Evolutionary conservation across 2,888 invertebrate species (phyloP), one percentile per base, ranked within the genome.

Genomic region (Drosophila aldrichi): DNA sequence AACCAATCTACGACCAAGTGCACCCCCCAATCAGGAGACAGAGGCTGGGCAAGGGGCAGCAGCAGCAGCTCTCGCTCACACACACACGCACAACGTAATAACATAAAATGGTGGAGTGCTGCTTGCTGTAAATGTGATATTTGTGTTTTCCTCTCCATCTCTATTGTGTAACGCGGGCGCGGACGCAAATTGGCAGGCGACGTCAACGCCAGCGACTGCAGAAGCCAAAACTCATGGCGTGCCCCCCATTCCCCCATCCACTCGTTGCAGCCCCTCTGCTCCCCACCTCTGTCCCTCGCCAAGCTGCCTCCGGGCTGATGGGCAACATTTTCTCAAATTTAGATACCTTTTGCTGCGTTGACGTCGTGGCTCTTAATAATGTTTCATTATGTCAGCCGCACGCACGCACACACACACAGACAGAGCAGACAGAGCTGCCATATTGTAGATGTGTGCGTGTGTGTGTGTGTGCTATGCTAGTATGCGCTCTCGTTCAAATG

Each of bases 361-460:
- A 91, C 88, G 91, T 91, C 87, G 90, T 91, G 89, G 87, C 91
- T 91, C 91, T 91, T 91, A 91, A 91, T 91, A 91, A 91, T 90
- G 86, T 91, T 91, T 91, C 90, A 91, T 91, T 91, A 91, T 89
- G 87, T 89, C 85, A 87, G 82, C 77, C 64, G 38, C 73, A 74
- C 55, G 64, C 60, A 62, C 67, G 62, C 41, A 61, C 60, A 56
- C 51, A 66, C 32, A 61, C 44, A 60, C 51, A 66, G n/a, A n/a
- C 32, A 61, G 38, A 60, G n/a, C 46, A 60, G 2, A 10, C 8
- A 32, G 32, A 32, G 32, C 40, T 41, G 55, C 5, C 43, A 20
- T 43, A 20, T 20, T 65, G 49, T 74, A 34, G 20, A 22, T 59
- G 36, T 44, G 64, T 72, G 51, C 71, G 52, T 60, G 41, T 57